Conservation (phyloP, 1,140 invertebrate species). For the Paraescarpia echinospica region DNA sequence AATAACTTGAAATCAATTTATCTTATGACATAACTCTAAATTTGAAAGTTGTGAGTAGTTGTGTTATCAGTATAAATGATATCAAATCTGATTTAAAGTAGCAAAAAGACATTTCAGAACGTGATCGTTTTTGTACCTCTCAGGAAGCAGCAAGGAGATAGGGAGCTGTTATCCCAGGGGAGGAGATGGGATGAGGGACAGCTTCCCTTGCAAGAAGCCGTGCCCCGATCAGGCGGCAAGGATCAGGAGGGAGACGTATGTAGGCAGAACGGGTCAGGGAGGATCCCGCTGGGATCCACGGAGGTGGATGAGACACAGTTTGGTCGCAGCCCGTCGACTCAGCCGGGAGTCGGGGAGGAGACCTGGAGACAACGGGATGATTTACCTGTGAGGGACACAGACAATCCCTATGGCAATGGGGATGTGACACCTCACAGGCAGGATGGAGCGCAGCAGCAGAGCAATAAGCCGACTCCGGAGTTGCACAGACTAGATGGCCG, state of each 20-base stretch:
- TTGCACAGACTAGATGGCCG: background rate
- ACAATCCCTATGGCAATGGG: background rate
- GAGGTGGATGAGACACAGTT: constrained; percentile 1
- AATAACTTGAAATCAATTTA: no score
- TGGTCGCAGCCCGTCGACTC: background rate
- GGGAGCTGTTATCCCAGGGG: background rate
- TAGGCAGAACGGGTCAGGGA: background rate
- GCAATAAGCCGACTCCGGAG: background rate
- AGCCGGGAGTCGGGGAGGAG: background rate
- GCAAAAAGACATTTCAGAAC: background rate
- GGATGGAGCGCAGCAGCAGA: background rate
- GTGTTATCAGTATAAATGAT: no score
- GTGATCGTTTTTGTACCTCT: background rate
- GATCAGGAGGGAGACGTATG: background rate
- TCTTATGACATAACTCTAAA: no score
- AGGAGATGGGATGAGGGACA: constrained; percentile 6
- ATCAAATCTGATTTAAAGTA: background rate
- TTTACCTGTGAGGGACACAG: background rate
- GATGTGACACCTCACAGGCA: background rate
- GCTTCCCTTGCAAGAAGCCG: background rate
- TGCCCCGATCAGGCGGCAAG: background rate
- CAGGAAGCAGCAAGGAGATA: background rate
- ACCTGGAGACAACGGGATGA: background rate
- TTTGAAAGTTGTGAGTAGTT: no score
- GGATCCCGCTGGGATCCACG: background rate